These are phyloP conservation scores for Chloropsis hardwickii DNA, from an alignment of 2,113 vertebrate genomes.

Conservation along the genomic window DNA sequence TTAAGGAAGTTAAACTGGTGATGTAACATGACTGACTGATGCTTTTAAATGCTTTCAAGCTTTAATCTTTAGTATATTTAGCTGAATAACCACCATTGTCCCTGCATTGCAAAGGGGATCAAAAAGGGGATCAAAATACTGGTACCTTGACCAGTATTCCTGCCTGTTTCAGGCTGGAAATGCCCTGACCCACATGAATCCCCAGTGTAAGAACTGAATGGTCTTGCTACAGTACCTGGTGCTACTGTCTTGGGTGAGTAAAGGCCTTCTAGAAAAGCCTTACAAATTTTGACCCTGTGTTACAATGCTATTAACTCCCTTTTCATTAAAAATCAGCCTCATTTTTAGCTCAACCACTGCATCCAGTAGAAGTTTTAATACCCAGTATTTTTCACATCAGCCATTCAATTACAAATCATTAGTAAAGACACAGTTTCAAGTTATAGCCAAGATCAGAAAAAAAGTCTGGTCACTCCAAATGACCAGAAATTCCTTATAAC, in stretches of 20 bases:
- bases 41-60: background rate
- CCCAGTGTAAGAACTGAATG: background rate
- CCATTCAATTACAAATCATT: background rate
- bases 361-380: background rate
- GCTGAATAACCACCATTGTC: background rate
- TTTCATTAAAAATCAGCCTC: background rate
- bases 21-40: background rate
- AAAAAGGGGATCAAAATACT: background rate
- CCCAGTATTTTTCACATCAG: background rate
- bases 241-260: background rate
- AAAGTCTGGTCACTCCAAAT: background rate
- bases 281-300: rapidly evolving
- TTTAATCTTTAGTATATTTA: background rate
- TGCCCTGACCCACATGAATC: background rate
- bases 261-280: background rate
- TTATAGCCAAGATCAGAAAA: background rate
- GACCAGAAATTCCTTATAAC: background rate
- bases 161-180: background rate
- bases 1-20: background rate
- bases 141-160: background rate
- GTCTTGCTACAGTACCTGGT: too few relatives aligned
- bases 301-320: background rate
- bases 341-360: background rate
- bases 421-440: background rate
- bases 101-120: background rate